Conservation (phyloP, 64 coral and sea anemone species). For the Stylophora pistillata region DNA sequence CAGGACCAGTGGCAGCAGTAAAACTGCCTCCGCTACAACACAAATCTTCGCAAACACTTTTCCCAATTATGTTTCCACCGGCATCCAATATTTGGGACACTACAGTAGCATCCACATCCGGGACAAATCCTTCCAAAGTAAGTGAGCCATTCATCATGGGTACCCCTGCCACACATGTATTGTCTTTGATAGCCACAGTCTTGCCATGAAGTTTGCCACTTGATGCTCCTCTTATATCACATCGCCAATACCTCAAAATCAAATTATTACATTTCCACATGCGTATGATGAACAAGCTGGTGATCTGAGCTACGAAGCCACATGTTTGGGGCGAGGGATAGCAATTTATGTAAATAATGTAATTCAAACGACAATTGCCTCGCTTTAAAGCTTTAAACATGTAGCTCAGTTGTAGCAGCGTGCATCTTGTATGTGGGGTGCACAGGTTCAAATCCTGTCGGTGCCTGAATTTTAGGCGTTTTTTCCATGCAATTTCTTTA, state of each 20-base stretch:
- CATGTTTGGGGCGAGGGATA: neutral
- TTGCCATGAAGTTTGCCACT: slow-evolving; percentile 70
- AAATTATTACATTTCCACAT: neutral
- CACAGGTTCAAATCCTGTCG: too few species aligned
- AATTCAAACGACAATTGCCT: too few species aligned
- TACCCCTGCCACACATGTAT: slow-evolving; percentile 68
- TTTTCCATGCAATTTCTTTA: too few species aligned
- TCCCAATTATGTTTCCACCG: slow-evolving; percentile 83
- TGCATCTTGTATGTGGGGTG: too few species aligned
- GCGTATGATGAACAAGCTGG: too few species aligned
- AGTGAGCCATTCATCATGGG: slow-evolving; percentile 90
- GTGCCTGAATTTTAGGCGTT: too few species aligned
- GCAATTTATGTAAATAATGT: neutral
- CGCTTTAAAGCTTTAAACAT: too few species aligned
- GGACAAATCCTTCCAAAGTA: slow-evolving; percentile 67
- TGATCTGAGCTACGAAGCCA: too few species aligned
- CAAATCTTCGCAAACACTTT: slow-evolving; percentile 79
- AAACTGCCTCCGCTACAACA: slow-evolving; percentile 76
- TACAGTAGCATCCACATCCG: slow-evolving; percentile 85
- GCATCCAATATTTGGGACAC: slow-evolving; percentile 84
- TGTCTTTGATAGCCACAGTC: slow-evolving; percentile 79
- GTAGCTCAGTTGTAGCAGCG: too few species aligned
- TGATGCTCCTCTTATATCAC: slow-evolving; percentile 70
- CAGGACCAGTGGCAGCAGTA: slow-evolving; percentile 73
- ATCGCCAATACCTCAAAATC: slow-evolving; percentile 72